phyloP scores from a whole-genome alignment of 2,888 invertebrate species.

The Bombyx huttoni region DNA sequence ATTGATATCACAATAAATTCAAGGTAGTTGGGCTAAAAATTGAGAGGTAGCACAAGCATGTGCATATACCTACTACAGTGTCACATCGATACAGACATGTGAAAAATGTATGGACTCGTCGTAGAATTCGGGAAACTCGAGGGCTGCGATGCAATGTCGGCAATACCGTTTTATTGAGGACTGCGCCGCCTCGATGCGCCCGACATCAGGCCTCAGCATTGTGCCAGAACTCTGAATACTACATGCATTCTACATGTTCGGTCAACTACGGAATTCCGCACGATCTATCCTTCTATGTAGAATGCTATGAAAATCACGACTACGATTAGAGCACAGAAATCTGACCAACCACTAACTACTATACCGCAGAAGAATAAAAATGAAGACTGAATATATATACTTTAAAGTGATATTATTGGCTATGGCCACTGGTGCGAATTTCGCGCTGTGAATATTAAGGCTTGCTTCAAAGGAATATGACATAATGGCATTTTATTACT shows the following conservation, averaged over 20 bases:
- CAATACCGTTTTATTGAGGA: conserved; percentile 34
- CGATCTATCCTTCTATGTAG: background rate
- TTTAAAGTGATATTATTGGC: too few species aligned
- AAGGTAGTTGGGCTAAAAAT: background rate
- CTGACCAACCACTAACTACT: too few species aligned
- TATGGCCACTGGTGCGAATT: too few species aligned
- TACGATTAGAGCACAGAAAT: too few species aligned
- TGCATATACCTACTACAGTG: background rate
- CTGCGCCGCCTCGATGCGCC: conserved; percentile 4
- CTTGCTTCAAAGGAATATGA: too few species aligned
- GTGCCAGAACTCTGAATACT: conserved; percentile 27
- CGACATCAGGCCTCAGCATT: conserved; percentile 25
- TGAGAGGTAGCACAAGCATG: background rate
- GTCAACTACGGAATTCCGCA: conserved; percentile 15
- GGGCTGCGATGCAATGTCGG: conserved; percentile 19
- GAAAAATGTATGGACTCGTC: conserved; percentile 34
- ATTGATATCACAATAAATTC: background rate
- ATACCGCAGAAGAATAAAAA: too few species aligned
- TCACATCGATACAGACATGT: background rate
- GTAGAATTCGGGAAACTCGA: conserved; percentile 11
- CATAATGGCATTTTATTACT: too few species aligned
- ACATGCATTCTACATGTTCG: conserved; percentile 39
- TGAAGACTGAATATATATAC: too few species aligned
- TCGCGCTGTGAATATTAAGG: too few species aligned
- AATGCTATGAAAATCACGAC: conserved; percentile 3